phyloP scores from a whole-genome alignment of 1,140 invertebrate species.

The Sarcophaga bullata region DNA sequence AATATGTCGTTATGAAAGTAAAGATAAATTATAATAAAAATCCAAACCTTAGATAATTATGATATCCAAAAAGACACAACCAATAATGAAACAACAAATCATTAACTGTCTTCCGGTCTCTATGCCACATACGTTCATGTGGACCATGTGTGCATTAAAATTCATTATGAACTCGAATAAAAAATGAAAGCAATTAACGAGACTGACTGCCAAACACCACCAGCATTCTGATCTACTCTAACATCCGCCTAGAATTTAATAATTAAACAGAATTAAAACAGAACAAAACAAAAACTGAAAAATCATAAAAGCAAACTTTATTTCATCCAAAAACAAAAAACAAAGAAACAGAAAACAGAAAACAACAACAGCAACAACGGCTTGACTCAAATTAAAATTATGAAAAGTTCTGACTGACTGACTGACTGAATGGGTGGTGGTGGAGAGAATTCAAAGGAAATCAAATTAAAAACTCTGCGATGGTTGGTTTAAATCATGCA shows the following conservation, averaged over 20 bases:
- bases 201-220: neutral
- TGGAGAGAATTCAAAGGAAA: neutral
- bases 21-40: neutral
- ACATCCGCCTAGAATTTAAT: slow-evolving; percentile 12
- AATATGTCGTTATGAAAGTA: neutral
- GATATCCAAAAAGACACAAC: neutral
- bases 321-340: neutral
- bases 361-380: neutral
- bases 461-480: neutral
- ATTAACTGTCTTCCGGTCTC: neutral
- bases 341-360: neutral
- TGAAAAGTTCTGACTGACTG: too few relatives aligned
- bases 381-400: neutral
- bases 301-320: neutral
- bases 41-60: neutral
- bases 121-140: neutral
- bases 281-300: neutral
- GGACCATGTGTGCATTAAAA: neutral
- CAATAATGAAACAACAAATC: neutral
- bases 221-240: neutral
- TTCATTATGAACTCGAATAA: slow-evolving; percentile 2
- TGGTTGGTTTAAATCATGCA: slow-evolving; percentile 9
- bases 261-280: neutral
- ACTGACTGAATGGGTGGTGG: neutral
- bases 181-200: slow-evolving; percentile 12